phyloP scores from a whole-genome alignment of 2,888 invertebrate species.

The Stegophylla sp. region DNA sequence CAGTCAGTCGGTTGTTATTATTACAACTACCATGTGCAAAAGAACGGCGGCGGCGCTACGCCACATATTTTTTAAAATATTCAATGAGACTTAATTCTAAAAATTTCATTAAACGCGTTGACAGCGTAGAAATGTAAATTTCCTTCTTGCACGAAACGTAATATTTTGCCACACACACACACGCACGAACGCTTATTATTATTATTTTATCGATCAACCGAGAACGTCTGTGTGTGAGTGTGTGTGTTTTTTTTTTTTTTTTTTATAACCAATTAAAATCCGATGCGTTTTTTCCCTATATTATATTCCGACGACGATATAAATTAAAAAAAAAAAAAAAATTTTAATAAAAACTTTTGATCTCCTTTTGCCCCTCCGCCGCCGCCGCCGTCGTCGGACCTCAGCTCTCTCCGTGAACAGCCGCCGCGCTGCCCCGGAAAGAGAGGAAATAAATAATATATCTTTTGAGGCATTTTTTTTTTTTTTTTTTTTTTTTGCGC shows the following conservation, averaged over 20 bases:
- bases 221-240: not conserved
- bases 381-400: no score
- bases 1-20: not conserved
- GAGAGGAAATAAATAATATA: not conserved
- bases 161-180: not conserved
- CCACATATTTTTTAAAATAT: not conserved
- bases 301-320: not conserved
- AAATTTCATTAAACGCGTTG: not conserved
- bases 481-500: no score
- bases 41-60: not conserved
- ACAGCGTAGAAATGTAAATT: not conserved
- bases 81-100: not conserved
- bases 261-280: slow-evolving; percentile 13
- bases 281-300: not conserved
- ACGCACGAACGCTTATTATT: not conserved
- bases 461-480: not conserved
- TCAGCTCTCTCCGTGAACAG: no score
- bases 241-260: no score
- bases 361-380: slow-evolving; percentile 25
- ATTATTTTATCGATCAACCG: not conserved
- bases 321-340: no score
- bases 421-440: not conserved
- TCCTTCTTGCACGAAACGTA: not conserved
- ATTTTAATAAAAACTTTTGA: slow-evolving; percentile 27
- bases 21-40: no score